Base-by-base conservation (phyloP, 2,888 invertebrate genomes). In the Diploptera punctata region DNA sequence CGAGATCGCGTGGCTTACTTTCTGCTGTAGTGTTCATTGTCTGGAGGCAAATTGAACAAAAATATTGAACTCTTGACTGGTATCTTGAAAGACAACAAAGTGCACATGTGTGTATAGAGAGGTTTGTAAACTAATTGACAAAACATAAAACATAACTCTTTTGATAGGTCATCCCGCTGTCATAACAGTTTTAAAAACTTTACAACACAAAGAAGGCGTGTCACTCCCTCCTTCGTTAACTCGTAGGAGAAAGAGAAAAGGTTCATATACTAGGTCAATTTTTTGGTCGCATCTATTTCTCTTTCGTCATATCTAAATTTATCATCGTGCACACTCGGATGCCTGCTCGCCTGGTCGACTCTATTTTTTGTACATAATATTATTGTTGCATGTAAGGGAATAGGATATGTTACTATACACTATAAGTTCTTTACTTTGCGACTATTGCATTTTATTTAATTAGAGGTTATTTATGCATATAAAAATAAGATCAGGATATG, bases 281-380 rank as follows among this genome's bases (percentile, higher is more conserved):
- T 71, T 71, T 71, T 68, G 43, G 31, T 67, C 68, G 43, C 67
- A 67, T 71, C 54, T 52, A 71, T 60, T 71, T 65, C 65, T 71
- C 44, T 71, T 71, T 71, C 71, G 67, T 71, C 71, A 71, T 71
- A 71, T 67, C 71, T 71, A 71, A 71, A 71, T 71, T 54, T 71
- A 71, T 71, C 71, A 71, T 68, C 60, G 26, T 33, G 52, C 67
- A 65, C 24, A 65, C 44, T 26, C 9, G 18, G 44, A 5, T 26
- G 65, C 18, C n/a, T 44, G 47, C 65, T 21, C 16, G 62, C 24
- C 21, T 43, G 65, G 4, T 26, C 18, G 44, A 38, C 62, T 43
- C n/a, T 65, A 16, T 62, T 43, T 43, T 67, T 44, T 47, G 19
- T 67, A 49, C 18, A 19, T 62, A 38, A 24, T 49, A 18, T 49